phyloP scores from a whole-genome alignment of 1,140 invertebrate genomes.

The Ostrea denselamellosa region DNA sequence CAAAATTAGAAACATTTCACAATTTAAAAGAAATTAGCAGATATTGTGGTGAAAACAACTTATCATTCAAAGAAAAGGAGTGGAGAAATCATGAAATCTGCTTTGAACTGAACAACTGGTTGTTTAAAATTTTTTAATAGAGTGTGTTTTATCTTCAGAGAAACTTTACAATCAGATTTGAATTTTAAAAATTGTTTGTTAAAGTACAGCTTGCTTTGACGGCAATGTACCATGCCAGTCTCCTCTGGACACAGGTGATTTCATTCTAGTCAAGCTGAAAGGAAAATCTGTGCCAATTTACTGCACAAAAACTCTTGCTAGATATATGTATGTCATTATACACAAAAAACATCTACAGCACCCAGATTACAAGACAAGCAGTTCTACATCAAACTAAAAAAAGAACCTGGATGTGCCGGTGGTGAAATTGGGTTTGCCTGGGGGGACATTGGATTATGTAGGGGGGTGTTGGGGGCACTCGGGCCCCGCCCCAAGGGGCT shows the following conservation, averaged over 20 bases:
- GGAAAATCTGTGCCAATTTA: neutral
- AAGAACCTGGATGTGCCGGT: constrained; percentile 54
- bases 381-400: constrained; percentile 46
- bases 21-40: too few species aligned
- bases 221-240: neutral
- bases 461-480: constrained; percentile 39
- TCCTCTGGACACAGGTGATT: neutral
- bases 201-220: too few species aligned
- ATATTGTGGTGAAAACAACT: too few species aligned
- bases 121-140: too few species aligned
- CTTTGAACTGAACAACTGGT: too few species aligned
- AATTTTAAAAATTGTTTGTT: too few species aligned
- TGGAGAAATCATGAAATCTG: too few species aligned
- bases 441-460: constrained; percentile 57
- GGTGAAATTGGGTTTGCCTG: constrained; percentile 52
- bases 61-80: too few species aligned
- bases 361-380: constrained; percentile 21
- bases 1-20: too few species aligned
- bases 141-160: too few species aligned
- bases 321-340: neutral
- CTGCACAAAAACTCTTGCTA: neutral
- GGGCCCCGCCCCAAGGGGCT: constrained; percentile 51
- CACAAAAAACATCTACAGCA: constrained; percentile 23
- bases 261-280: neutral
- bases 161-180: too few species aligned